Conservation (phyloP, 2,797 vertebrate genomes). For the Acipenser ruthenus region DNA sequence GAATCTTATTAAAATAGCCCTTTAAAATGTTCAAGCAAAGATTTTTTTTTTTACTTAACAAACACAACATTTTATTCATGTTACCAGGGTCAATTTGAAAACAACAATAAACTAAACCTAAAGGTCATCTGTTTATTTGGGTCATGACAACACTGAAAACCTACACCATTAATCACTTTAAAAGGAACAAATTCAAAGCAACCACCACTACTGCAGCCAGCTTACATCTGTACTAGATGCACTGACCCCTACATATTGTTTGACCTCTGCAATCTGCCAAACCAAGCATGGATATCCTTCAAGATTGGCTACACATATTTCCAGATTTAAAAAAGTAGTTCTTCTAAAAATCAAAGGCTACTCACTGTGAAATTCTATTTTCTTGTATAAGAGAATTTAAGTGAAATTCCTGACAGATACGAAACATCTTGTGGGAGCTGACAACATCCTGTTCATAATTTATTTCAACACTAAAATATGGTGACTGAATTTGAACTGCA, state of each 20-base stretch:
- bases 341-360: too few relatives aligned
- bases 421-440: too few relatives aligned
- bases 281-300: neutral
- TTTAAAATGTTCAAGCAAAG: neutral
- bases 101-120: constrained; percentile 24
- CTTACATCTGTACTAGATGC: constrained; percentile 31
- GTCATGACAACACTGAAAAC: constrained; percentile 37
- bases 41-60: neutral
- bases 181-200: neutral
- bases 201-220: constrained; percentile 21
- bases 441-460: too few relatives aligned
- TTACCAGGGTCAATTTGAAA: neutral
- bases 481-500: too few relatives aligned
- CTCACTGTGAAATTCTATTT: too few relatives aligned
- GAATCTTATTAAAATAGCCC: constrained; percentile 29
- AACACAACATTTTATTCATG: neutral
- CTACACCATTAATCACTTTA: constrained; percentile 34
- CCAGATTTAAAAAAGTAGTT: too few relatives aligned
- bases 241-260: constrained; percentile 31
- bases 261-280: constrained; percentile 23
- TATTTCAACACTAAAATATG: too few relatives aligned
- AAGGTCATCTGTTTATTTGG: constrained; percentile 40
- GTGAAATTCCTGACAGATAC: too few relatives aligned
- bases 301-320: too few relatives aligned
- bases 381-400: too few relatives aligned